phyloP scores from a whole-genome alignment of 2,888 invertebrate genomes.

The Phyllotreta striolata region DNA sequence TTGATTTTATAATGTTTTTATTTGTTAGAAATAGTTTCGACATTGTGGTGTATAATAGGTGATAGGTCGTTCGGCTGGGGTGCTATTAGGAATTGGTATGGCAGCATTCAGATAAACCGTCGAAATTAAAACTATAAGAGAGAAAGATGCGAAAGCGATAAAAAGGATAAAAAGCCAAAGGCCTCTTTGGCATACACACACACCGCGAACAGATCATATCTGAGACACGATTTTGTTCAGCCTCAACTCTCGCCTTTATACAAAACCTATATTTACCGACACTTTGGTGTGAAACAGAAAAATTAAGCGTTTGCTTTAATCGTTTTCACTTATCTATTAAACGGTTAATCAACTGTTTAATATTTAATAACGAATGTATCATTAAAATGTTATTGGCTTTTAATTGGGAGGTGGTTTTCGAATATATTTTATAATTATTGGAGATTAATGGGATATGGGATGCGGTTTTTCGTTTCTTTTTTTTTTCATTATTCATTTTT shows the following conservation, averaged over 20 bases:
- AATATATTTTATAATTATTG: constrained; percentile 37
- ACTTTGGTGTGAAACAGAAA: constrained; percentile 52
- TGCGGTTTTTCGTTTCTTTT: constrained; percentile 22
- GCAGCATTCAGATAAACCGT: constrained; percentile 39
- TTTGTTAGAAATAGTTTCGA: too few species aligned
- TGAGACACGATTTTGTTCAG: constrained; percentile 52
- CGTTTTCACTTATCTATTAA: constrained; percentile 46
- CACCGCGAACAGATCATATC: constrained; percentile 42
- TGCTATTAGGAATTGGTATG: constrained; percentile 9
- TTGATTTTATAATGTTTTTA: too few species aligned
- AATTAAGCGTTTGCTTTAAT: constrained; percentile 50
- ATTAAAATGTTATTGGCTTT: constrained; percentile 45
- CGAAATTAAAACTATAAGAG: constrained; percentile 37
- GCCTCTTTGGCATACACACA: constrained; percentile 25
- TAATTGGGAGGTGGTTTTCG: constrained; percentile 44
- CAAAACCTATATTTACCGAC: constrained; percentile 53
- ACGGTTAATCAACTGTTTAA: constrained; percentile 42
- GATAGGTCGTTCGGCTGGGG: too few species aligned
- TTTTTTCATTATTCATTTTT: constrained; percentile 1
- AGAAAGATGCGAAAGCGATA: constrained; percentile 37
- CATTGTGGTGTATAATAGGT: too few species aligned
- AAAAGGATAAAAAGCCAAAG: constrained; percentile 30
- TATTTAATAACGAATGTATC: constrained; percentile 45
- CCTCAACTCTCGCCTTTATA: constrained; percentile 42
- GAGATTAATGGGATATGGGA: constrained; percentile 34